These are phyloP conservation scores for Lasioglossum vierecki DNA, from an alignment of 2,888 invertebrate genomes.

Conservation along the genomic window DNA sequence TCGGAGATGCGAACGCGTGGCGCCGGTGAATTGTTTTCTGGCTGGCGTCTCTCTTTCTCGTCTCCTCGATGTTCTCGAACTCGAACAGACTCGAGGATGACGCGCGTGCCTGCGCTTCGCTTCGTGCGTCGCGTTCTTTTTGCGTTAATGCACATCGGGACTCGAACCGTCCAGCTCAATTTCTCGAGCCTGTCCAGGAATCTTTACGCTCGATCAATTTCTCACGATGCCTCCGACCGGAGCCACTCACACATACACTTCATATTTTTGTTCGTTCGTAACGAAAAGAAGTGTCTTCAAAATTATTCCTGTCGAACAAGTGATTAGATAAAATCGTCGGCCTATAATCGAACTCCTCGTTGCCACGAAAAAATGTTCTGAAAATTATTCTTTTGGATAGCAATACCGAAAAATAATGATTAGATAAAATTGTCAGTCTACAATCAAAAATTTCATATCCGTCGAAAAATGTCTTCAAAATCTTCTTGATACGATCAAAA, in stretches of 20 bases:
- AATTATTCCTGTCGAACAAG: too few relatives aligned
- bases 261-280: background rate
- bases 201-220: conserved; percentile 3
- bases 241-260: background rate
- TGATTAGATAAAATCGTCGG: too few relatives aligned
- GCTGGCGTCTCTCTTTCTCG: conserved; percentile 20
- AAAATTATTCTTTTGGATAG: background rate
- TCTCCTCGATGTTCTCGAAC: conserved; percentile 17
- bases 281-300: too few relatives aligned
- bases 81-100: conserved; percentile 26
- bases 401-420: too few relatives aligned
- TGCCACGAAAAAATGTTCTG: too few relatives aligned
- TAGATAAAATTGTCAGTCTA: too few relatives aligned
- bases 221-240: background rate
- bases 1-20: conserved; percentile 51
- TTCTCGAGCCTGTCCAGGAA: background rate
- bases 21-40: conserved; percentile 47
- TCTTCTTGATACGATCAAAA: too few relatives aligned
- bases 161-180: background rate
- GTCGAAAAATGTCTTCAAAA: too few relatives aligned
- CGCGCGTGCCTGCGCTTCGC: conserved; percentile 22
- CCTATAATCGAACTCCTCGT: too few relatives aligned
- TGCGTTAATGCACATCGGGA: background rate
- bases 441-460: too few relatives aligned
- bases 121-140: conserved; percentile 11